Conservation (phyloP, 2,113 vertebrate genomes). For the Uropsilus gracilis region DNA sequence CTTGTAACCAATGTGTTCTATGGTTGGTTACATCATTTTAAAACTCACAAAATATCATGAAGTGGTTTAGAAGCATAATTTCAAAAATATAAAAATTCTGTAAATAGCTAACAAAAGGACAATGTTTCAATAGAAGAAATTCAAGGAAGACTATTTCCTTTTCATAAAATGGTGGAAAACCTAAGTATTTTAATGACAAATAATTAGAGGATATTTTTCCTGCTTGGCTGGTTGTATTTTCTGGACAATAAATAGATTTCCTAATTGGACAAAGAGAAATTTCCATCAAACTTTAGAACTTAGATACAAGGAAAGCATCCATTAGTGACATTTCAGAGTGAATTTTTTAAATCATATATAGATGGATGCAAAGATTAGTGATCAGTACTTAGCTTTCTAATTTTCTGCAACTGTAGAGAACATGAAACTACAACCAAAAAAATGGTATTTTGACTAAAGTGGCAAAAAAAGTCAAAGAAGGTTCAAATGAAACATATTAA, state of each 20-base stretch:
- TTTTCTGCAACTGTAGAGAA: constrained; percentile 49
- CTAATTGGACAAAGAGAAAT: constrained; percentile 15
- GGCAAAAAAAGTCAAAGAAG: not conserved
- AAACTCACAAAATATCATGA: constrained; percentile 24
- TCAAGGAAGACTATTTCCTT: constrained; percentile 5
- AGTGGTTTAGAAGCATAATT: constrained; percentile 66
- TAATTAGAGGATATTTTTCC: constrained; percentile 8
- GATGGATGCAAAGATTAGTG: not conserved
- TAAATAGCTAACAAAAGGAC: constrained; percentile 61
- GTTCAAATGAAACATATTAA: constrained; percentile 24
- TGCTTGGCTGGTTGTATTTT: constrained; percentile 45
- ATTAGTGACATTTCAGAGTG: not conserved
- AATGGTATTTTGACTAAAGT: constrained; percentile 25
- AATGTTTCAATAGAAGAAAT: constrained; percentile 28
- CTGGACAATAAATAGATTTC: constrained; percentile 46
- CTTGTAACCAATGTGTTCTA: constrained; percentile 26
- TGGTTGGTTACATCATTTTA: not conserved
- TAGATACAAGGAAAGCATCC: not conserved
- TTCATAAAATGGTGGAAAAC: constrained; percentile 32
- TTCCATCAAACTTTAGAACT: constrained; percentile 47
- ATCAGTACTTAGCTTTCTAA: not conserved
- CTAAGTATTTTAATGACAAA: constrained; percentile 33
- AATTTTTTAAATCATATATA: not conserved
- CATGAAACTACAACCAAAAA: not conserved
- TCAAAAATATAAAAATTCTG: constrained; percentile 50